Evolutionary conservation across 2,888 invertebrate genomes (phyloP).

Genomic region (Sialis fuliginosa): DNA sequence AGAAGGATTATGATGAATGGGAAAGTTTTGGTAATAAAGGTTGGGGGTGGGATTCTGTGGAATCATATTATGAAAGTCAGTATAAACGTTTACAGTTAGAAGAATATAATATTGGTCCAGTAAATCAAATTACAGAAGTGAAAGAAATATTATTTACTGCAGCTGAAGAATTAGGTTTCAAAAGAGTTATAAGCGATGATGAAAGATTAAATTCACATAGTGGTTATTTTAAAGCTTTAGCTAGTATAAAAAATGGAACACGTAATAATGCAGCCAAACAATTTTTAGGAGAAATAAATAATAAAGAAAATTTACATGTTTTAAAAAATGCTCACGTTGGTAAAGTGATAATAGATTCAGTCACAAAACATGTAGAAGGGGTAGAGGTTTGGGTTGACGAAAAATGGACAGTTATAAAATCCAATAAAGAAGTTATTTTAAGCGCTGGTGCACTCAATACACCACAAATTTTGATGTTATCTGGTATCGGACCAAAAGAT

Average conservation of each 20-base stretch:
- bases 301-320: constrained; percentile 37
- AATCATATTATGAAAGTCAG: constrained; percentile 25
- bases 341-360: constrained; percentile 30
- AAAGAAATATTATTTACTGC: constrained; percentile 9
- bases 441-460: constrained; percentile 47
- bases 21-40: constrained; percentile 35
- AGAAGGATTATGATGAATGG: constrained; percentile 47
- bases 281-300: constrained; percentile 25
- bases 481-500: constrained; percentile 39
- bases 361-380: constrained; percentile 24
- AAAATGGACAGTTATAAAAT: constrained; percentile 17
- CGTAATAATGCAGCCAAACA: constrained; percentile 23
- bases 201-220: constrained; percentile 13
- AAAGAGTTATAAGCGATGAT: constrained; percentile 9
- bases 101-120: too few relatives aligned
- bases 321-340: constrained; percentile 36
- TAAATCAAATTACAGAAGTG: constrained; percentile 3
- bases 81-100: too few relatives aligned
- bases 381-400: constrained; percentile 24
- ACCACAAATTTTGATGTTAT: constrained; percentile 51
- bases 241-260: constrained; percentile 19
- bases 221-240: constrained; percentile 15
- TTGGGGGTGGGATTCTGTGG: constrained; percentile 35
- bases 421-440: constrained; percentile 42
- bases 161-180: constrained; percentile 9